Evolutionary conservation across 1,140 invertebrate genomes (phyloP).

Genomic region (Drosophila pruinosa): DNA sequence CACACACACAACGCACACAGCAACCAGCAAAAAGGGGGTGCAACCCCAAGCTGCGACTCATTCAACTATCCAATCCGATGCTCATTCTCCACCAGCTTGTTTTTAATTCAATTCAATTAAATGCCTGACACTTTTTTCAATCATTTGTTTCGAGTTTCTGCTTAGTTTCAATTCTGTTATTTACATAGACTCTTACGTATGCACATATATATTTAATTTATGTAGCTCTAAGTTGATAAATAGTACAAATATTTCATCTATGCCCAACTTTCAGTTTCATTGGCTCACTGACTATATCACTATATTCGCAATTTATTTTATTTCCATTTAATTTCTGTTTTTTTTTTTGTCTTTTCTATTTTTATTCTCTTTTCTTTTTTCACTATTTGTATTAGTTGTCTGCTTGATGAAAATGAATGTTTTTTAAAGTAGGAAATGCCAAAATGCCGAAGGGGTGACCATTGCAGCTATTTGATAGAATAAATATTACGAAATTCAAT

Average conservation of each 20-base stretch:
- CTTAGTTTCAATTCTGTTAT: slow-evolving; percentile 3
- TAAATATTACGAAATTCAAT: slow-evolving; percentile 41
- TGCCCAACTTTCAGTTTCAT: slow-evolving; percentile 74
- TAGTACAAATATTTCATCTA: slow-evolving; percentile 6
- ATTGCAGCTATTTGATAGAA: slow-evolving; percentile 4
- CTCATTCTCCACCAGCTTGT: not conserved
- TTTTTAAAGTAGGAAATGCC: slow-evolving; percentile 82
- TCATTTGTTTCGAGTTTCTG: not conserved
- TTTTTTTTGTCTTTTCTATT: slow-evolving; percentile 24
- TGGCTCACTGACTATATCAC: slow-evolving; percentile 42
- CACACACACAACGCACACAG: not conserved
- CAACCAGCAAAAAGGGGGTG: not conserved
- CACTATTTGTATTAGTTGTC: slow-evolving; percentile 46
- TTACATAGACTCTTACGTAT: not conserved
- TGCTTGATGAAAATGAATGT: slow-evolving; percentile 78
- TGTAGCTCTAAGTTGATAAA: not conserved
- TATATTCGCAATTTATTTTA: slow-evolving; percentile 35
- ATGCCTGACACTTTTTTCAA: slow-evolving; percentile 31
- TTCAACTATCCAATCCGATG: not conserved
- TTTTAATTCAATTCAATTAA: slow-evolving; percentile 79
- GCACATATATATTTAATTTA: not conserved
- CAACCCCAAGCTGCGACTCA: slow-evolving; percentile 18
- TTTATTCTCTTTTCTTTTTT: slow-evolving; percentile 5
- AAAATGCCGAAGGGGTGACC: slow-evolving; percentile 50
- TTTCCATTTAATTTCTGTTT: slow-evolving; percentile 24